Base-by-base conservation (phyloP, 2,797 vertebrate species). In the Eulemur mongoz region DNA sequence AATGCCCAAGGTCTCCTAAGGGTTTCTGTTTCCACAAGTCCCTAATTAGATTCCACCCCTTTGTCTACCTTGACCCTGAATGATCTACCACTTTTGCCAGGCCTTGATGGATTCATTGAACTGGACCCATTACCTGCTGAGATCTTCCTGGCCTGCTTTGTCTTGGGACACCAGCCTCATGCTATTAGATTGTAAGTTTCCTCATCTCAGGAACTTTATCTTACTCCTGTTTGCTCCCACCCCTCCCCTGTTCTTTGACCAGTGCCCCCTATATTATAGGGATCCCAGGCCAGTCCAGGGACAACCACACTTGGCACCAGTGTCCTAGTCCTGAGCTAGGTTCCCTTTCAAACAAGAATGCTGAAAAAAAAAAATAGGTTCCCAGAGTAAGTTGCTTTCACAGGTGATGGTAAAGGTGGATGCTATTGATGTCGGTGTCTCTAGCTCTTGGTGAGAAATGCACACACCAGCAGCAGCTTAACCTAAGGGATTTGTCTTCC, bases 401-500 rank as follows among this genome's bases (percentile, higher is more conserved):
- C 22, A 73, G 76, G 75, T 92, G 79, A 27, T 61, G 4, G 69
- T 85, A 61, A 91, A 85, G n/a, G 38, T 63, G 52, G 52, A 23
- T 70, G 40, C n/a, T 52, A 0, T 45, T 59, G 75, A 87, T 65
- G 38, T 35, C 69, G 43, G 59, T 75, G 3, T 14, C 75, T 45
- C 43, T 89, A 65, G 52, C 10, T 72, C 25, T 57, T n/a, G 0
- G 57, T 83, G 48, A 94, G 67, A 94, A 93, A 69, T 10, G 22
- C 27, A 69, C 52, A 50, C 10, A 69, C 25, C 8, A 8, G 6
- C 18, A 59, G 61, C 35, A 89, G 38, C 40, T 91, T 70, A 63
- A 65, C 67, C 65, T 75, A 54, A 95, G 48, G 61, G 13, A 4
- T 81, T 94, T 83, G 40, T 91, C 95, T 95, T 94, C 67, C 72